Evolutionary conservation across 1,140 invertebrate genomes (phyloP), one percentile per base, ranked within the genome.

Genomic region (Chrysopa pallens): DNA sequence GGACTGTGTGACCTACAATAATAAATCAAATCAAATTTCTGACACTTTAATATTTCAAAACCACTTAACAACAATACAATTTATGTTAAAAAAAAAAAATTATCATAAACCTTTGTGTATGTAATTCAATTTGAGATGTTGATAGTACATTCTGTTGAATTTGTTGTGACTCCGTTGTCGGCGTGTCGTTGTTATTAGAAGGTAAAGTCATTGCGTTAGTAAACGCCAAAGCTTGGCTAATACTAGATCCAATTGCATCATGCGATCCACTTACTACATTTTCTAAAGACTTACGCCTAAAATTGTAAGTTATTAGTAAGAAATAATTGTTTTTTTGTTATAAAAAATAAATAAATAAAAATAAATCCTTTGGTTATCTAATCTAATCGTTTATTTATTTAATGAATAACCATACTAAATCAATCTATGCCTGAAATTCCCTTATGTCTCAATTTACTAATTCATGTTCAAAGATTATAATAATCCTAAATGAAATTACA

Each of bases 261-360:
- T 74, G 73, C 43, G 72, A 74, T 38, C 71, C 73, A 52, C 73
- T 65, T 38, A 76, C 58, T 31, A 76, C 54, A 54, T 76, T 75
- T 56, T 77, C 74, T 56, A 74, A 71, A 27, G 74, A 74, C 54
- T 75, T 76, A 56, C 72, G 68, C 72, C 74, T 77, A 51, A 41
- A 52, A 51, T 29, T 11, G 38, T 23, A 23, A 23, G 17, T 23
- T 23, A 23, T 23, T 23, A 23, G 17, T 23, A 23, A 23, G 17
- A 23, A 23, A 23, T n/a, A n/a, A n/a, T 23, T 23, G 5, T 23
- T 23, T 23, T 23, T 23, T 23, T 23, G 17, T 23, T 23, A 23
- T 5, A 23, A 23, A 23, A 23, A 23, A 23, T 5, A 23, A 23
- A 23, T 3, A 3, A 23, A 3, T 23, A 23, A 23, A 23, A 23